Conservation (phyloP, 2,113 vertebrate genomes). For the Emydocephalus ijimae region DNA sequence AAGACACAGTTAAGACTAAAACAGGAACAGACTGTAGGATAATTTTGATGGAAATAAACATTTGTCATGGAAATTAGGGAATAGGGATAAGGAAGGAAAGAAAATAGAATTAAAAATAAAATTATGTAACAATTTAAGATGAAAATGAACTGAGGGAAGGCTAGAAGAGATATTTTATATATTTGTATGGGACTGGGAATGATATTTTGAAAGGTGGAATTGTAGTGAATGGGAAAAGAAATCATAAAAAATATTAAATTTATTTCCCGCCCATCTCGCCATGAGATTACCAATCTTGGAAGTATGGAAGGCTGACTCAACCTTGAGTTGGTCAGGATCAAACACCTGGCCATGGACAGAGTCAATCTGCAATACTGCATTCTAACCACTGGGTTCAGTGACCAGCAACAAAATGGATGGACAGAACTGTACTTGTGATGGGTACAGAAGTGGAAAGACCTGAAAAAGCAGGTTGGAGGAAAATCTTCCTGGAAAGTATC, state of each 20-base stretch:
- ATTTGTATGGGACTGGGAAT: neutral
- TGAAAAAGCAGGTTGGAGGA: neutral
- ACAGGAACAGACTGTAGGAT: neutral
- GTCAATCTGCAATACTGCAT: neutral
- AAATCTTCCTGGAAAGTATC: neutral
- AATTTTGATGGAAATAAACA: neutral
- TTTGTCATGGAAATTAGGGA: neutral
- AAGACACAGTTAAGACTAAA: neutral
- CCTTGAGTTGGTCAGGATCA: neutral
- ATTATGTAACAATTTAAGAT: neutral
- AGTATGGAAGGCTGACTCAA: neutral
- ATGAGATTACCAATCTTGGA: neutral
- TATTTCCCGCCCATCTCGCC: neutral
- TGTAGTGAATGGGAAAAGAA: neutral
- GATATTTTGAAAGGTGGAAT: neutral
- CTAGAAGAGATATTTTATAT: neutral
- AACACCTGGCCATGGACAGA: neutral
- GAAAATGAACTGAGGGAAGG: neutral
- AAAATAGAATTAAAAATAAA: neutral
- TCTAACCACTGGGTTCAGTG: neutral
- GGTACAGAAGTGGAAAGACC: neutral
- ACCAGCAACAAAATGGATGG: neutral
- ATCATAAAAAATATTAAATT: neutral
- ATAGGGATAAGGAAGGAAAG: neutral
- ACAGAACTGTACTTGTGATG: neutral